Conservation (phyloP, 2,797 vertebrate genomes). For the Anguilla obscura region DNA sequence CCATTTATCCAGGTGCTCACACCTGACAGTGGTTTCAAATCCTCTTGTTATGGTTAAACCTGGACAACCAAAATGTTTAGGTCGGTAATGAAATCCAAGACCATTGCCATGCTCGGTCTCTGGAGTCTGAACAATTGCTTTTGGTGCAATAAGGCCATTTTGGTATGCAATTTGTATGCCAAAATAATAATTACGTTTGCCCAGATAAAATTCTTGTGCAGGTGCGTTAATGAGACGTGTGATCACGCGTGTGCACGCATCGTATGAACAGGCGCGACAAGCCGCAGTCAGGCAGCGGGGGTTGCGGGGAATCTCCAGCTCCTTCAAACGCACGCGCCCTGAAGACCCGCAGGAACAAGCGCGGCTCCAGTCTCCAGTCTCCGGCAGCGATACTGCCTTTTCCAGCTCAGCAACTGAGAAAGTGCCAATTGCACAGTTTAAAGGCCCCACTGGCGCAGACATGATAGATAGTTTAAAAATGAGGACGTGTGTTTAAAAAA, state of each 20-base stretch:
- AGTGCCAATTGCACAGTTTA: constrained; percentile 89
- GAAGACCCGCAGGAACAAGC: constrained; percentile 12
- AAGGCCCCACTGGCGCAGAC: constrained; percentile 76
- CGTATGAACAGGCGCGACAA: constrained; percentile 17
- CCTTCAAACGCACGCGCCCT: neutral
- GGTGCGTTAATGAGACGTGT: neutral
- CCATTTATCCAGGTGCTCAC: neutral
- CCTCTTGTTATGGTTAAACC: neutral
- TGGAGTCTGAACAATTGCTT: neutral
- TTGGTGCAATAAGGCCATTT: neutral
- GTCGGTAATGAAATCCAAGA: neutral
- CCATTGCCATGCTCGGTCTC: neutral
- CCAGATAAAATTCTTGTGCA: neutral
- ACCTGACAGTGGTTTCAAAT: constrained; percentile 12
- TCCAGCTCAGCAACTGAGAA: constrained; percentile 89
- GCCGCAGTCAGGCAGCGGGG: constrained; percentile 57
- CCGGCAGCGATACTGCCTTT: constrained; percentile 71
- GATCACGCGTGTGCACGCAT: neutral
- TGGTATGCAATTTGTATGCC: neutral
- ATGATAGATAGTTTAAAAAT: constrained; percentile 91
- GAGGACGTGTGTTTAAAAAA: constrained; percentile 79
- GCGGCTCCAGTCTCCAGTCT: constrained; percentile 62
- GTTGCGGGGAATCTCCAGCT: neutral
- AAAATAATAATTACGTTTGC: neutral
- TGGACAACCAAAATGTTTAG: neutral